Percentiles rank a stretch among this genome's conserved stretches.
These are phyloP conservation scores for Thomomys bottae DNA, from an alignment of 2,113 vertebrate species.

Conservation along the genomic window DNA sequence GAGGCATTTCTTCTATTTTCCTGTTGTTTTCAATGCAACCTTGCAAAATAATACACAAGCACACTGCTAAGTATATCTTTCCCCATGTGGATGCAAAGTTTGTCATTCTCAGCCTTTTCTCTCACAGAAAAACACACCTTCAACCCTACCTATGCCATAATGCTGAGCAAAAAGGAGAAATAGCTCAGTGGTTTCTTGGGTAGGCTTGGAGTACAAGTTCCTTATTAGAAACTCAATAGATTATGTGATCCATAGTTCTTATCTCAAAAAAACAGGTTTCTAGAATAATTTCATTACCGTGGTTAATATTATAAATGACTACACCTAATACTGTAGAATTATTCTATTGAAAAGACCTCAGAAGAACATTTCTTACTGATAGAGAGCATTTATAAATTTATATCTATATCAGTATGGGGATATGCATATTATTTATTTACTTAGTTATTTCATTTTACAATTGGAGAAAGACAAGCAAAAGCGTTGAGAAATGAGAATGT, in stretches of 20 bases:
- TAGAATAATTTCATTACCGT: not conserved
- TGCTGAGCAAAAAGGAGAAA: not conserved
- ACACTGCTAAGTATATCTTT: not conserved
- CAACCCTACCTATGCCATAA: rapidly evolving
- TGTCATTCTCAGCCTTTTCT: not conserved
- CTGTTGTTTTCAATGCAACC: not conserved
- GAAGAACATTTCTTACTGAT: not conserved
- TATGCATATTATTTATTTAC: not conserved
- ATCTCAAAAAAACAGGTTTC: not conserved
- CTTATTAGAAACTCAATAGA: not conserved
- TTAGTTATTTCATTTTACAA: not conserved
- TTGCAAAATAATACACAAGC: not conserved
- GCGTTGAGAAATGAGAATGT: rapidly evolving
- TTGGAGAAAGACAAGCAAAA: not conserved
- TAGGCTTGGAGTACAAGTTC: not conserved
- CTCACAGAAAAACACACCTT: rapidly evolving
- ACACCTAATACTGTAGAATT: not conserved
- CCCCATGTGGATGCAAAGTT: not conserved
- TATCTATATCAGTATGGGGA: not conserved
- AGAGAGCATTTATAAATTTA: not conserved
- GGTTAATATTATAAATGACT: not conserved
- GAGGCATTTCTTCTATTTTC: not conserved
- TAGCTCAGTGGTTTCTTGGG: not conserved
- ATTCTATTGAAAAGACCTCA: not conserved
- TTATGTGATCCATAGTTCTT: not conserved